Evolutionary conservation across 2,113 vertebrate species (phyloP).

Genomic region (Cardinalis cardinalis): DNA sequence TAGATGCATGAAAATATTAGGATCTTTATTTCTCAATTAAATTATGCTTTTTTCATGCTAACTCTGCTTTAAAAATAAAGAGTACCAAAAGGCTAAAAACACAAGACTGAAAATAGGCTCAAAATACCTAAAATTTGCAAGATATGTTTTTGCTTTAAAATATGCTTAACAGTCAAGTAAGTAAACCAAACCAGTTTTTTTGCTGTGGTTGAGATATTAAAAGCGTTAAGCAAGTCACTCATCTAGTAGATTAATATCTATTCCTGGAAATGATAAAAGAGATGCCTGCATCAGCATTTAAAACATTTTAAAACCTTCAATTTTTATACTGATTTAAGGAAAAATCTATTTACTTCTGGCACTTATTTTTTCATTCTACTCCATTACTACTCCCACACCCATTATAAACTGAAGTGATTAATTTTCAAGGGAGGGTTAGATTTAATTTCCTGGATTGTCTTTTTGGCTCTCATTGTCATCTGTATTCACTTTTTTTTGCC

Average conservation of each 20-base stretch:
- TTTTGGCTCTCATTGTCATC: not conserved
- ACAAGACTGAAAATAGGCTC: not conserved
- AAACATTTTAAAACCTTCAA: not conserved
- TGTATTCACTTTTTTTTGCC: not conserved
- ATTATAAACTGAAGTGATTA: not conserved
- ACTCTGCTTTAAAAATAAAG: not conserved
- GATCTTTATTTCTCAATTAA: slow-evolving; percentile 43
- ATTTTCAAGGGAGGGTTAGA: not conserved
- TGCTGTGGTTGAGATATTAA: slow-evolving; percentile 19
- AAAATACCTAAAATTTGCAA: slow-evolving; percentile 6
- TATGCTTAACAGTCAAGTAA: not conserved
- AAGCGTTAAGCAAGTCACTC: slow-evolving; percentile 23
- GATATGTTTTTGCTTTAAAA: slow-evolving; percentile 20
- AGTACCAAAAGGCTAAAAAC: slow-evolving; percentile 21
- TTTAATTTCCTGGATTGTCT: not conserved
- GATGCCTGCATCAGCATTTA: not conserved
- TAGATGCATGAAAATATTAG: slow-evolving; percentile 41
- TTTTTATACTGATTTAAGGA: slow-evolving; percentile 12
- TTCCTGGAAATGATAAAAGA: slow-evolving; percentile 16
- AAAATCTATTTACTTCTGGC: not conserved
- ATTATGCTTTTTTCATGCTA: slow-evolving; percentile 36
- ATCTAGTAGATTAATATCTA: not conserved
- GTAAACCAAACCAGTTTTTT: slow-evolving; percentile 46
- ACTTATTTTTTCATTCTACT: not conserved
- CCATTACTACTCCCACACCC: not conserved